Percentiles rank a stretch among this genome's conserved stretches.
These are phyloP conservation scores for Kuschelorhynchus macadamiae DNA, from an alignment of 2,888 invertebrate genomes.

Conservation along the genomic window DNA sequence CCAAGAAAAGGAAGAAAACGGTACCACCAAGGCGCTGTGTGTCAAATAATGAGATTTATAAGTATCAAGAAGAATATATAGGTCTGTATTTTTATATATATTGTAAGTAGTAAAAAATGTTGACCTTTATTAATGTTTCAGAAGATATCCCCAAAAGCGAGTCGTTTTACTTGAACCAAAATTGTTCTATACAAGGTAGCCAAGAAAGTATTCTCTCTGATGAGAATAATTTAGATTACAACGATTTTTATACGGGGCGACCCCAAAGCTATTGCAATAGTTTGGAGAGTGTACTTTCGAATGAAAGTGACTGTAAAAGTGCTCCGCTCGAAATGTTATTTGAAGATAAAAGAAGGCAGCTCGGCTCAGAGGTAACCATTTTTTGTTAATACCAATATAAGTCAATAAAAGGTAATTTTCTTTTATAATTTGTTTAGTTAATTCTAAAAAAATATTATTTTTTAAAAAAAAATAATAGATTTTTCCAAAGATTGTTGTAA, in stretches of 20 bases:
- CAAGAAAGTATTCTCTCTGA: conserved; percentile 86
- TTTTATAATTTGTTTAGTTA: too few species aligned
- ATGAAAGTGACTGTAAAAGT: conserved; percentile 84
- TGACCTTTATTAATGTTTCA: conserved; percentile 27
- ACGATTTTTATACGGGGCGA: conserved; percentile 63
- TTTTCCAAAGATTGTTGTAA: too few species aligned
- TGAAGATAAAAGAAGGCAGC: conserved; percentile 58
- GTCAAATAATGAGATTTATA: conserved; percentile 84
- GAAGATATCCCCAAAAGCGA: conserved; percentile 76
- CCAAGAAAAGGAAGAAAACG: conserved; percentile 66
- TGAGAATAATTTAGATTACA: conserved; percentile 65
- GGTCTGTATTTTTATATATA: conserved; percentile 14
- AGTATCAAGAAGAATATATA: conserved; percentile 59
- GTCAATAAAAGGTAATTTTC: not conserved
- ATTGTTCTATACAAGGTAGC: conserved; percentile 74
- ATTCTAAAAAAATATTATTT: too few species aligned
- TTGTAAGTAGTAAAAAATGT: not conserved
- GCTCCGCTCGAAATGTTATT: conserved; percentile 83
- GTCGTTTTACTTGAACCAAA: conserved; percentile 83
- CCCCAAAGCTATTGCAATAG: conserved; percentile 81
- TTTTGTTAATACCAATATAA: conserved; percentile 22
- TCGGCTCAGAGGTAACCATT: conserved; percentile 32
- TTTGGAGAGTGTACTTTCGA: conserved; percentile 85
- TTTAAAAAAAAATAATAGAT: too few species aligned
- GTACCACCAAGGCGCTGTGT: conserved; percentile 77